Evolutionary conservation across 2,888 invertebrate species (phyloP).

Genomic region (Seira musarum): DNA sequence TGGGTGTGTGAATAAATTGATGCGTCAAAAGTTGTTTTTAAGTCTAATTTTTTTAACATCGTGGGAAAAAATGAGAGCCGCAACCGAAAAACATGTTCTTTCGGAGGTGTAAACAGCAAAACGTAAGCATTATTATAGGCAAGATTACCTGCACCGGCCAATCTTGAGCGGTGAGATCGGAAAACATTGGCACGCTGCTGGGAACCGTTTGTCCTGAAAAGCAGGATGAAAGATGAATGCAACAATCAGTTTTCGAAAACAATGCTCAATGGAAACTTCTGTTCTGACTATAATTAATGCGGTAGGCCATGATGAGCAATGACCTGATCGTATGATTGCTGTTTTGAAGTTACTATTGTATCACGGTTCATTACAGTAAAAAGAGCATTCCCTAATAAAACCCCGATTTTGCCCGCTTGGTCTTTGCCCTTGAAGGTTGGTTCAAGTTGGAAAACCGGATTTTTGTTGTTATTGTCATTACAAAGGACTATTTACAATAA

Average conservation of each 20-base stretch:
- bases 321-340: too few relatives aligned
- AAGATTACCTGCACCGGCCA: conserved; percentile 58
- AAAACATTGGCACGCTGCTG: conserved; percentile 58
- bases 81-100: not conserved
- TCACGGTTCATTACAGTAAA: too few relatives aligned
- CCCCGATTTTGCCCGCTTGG: too few relatives aligned
- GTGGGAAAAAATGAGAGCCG: not conserved
- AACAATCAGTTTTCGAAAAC: conserved; percentile 1
- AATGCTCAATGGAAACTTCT: not conserved
- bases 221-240: not conserved
- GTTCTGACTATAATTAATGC: not conserved
- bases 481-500: too few relatives aligned
- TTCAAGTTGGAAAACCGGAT: conserved; percentile 13
- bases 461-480: too few relatives aligned
- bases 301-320: not conserved
- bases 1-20: not conserved
- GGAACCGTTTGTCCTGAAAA: conserved; percentile 52
- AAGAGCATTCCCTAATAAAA: too few relatives aligned
- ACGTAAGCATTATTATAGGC: not conserved
- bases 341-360: too few relatives aligned
- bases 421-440: not conserved
- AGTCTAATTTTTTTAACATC: too few relatives aligned
- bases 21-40: not conserved
- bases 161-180: conserved; percentile 61
- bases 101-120: not conserved